Evolutionary conservation across 1,140 invertebrate genomes (phyloP).

Genomic region (Microplitis demolitor): DNA sequence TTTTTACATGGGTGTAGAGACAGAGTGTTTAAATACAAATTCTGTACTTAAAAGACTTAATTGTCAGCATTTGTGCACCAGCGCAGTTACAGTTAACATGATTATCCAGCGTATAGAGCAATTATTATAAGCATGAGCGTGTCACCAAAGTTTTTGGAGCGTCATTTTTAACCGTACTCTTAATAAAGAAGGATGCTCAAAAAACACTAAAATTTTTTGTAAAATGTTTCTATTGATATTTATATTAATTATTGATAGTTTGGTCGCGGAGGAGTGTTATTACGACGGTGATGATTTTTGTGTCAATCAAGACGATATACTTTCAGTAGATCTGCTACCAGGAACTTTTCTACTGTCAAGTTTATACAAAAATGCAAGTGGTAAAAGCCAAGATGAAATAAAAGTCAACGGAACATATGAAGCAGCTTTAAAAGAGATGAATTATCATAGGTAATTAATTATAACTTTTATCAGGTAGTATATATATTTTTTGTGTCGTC

Average conservation of each 20-base stretch:
- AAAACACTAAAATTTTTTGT: not conserved
- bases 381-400: slow-evolving; percentile 14
- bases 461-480: not conserved
- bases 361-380: slow-evolving; percentile 41
- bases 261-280: slow-evolving; percentile 43
- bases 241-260: not conserved
- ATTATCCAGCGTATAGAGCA: slow-evolving; percentile 39
- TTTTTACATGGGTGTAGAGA: too few relatives aligned
- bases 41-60: too few relatives aligned
- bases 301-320: slow-evolving; percentile 67
- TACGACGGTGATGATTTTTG: slow-evolving; percentile 58
- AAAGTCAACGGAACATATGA: slow-evolving; percentile 62
- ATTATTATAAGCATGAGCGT: slow-evolving; percentile 32
- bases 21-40: too few relatives aligned
- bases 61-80: not conserved
- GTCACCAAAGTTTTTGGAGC: slow-evolving; percentile 18
- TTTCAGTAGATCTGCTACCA: slow-evolving; percentile 68
- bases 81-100: slow-evolving; percentile 37
- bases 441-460: slow-evolving; percentile 66
- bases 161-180: not conserved
- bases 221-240: slow-evolving; percentile 5
- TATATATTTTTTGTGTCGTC: too few relatives aligned
- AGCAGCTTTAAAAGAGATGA: slow-evolving; percentile 65
- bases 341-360: slow-evolving; percentile 62
- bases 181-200: not conserved